Base-by-base conservation (phyloP, 2,113 vertebrate species). In the Numenius arquata region DNA sequence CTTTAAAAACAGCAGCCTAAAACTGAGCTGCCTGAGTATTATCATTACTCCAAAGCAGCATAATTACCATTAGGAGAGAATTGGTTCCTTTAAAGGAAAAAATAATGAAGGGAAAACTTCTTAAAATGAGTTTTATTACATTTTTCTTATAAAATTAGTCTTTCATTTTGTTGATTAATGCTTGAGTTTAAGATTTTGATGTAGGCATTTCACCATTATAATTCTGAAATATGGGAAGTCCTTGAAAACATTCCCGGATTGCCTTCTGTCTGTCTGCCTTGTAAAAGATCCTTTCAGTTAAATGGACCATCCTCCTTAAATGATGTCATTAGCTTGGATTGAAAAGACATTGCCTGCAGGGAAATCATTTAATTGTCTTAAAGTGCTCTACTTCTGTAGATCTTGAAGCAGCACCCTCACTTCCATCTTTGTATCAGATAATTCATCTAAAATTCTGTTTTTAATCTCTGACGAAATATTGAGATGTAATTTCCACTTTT, bases 271-370 rank as follows among this genome's bases (percentile, higher is more conserved):
- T 98, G 98, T 98, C 98, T 98, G 97, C 97, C 96, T 97, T 97
- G 94, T 98, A 98, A 98, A 98, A 98, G 97, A 98, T 97, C 96
- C 97, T 98, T 98, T 98, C 98, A 98, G 98, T 98, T 98, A 98
- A 98, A 98, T 98, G 98, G 97, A 98, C 98, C 98, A 97, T 98
- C 98, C 96, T 98, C 97, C 97, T 98, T 98, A 98, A 98, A 98
- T 98, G 98, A 98, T 98, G 97, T 98, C 98, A 97, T 98, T 98
- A 98, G 96, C 98, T 98, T 96, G 97, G 97, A 98, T 98, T 98
- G 98, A 98, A 98, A 98, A 98, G 98, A 98, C 97, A 97, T 97
- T 98, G 98, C 98, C 98, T 98, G 97, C 97, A 97, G 98, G 97
- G 98, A 98, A 98, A 98, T 98, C 97, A 98, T 98, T 98, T 98